These are phyloP conservation scores for Chrysogorgia sp. DNA, from an alignment of 92 coral and sea anemone species.

Conservation along the genomic window DNA sequence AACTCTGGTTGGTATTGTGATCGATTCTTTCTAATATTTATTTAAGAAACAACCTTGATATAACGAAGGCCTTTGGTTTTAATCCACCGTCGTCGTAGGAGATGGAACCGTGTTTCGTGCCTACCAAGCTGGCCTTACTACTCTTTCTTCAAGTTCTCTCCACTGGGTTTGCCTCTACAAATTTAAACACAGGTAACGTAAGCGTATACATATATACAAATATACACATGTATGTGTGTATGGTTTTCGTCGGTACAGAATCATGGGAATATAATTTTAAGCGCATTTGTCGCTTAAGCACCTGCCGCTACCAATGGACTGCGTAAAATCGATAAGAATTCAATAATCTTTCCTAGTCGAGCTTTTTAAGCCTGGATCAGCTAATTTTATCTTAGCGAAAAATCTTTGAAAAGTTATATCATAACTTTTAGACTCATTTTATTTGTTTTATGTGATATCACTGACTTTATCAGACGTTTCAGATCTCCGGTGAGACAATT, in stretches of 20 bases:
- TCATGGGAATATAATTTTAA: not conserved
- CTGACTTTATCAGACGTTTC: too few species aligned
- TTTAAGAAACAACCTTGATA: not conserved
- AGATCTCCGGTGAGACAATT: too few species aligned
- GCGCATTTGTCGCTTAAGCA: not conserved
- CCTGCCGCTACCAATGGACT: not conserved
- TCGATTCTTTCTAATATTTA: not conserved
- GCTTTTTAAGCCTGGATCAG: too few species aligned
- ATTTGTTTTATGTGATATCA: not conserved
- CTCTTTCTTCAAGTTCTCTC: not conserved
- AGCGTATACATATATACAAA: too few species aligned
- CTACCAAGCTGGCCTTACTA: not conserved
- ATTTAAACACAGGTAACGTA: slow-evolving; percentile 13
- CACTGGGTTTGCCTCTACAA: not conserved
- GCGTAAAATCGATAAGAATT: not conserved
- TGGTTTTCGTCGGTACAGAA: too few species aligned
- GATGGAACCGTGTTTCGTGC: not conserved
- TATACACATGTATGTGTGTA: too few species aligned
- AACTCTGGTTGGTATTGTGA: not conserved
- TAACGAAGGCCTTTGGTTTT: not conserved
- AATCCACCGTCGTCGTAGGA: not conserved
- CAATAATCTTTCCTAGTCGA: not conserved
- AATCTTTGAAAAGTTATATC: not conserved
- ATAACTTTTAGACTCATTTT: not conserved
- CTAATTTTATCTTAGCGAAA: too few species aligned